These are phyloP conservation scores for Drosophila rellima DNA, from an alignment of 2,888 invertebrate species.

Conservation along the genomic window DNA sequence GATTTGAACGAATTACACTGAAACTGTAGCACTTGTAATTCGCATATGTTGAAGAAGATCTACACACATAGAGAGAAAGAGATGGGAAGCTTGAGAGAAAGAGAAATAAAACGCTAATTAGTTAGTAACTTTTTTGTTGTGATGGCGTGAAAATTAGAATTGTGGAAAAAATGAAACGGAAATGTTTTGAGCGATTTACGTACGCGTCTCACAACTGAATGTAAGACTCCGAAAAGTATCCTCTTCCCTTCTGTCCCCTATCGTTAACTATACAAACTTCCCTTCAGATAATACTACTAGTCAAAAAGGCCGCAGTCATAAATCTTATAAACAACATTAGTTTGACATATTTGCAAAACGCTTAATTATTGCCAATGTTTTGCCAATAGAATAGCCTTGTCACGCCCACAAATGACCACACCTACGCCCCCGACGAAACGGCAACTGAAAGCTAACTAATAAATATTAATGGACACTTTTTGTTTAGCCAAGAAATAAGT, in stretches of 20 bases:
- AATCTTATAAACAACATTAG: constrained; percentile 54
- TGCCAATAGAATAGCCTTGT: constrained; percentile 45
- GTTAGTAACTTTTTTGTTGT: constrained; percentile 49
- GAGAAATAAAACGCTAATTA: constrained; percentile 58
- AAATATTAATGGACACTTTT: constrained; percentile 69
- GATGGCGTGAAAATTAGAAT: constrained; percentile 56
- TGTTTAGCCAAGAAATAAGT: constrained; percentile 42
- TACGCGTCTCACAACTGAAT: constrained; percentile 42
- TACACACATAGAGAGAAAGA: background rate
- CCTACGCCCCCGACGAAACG: constrained; percentile 7
- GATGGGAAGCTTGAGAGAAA: background rate
- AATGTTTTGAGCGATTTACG: constrained; percentile 56
- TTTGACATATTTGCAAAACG: constrained; percentile 58
- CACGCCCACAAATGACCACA: constrained; percentile 28
- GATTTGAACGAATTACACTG: constrained; percentile 18
- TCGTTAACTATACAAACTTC: background rate
- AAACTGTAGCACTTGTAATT: constrained; percentile 30
- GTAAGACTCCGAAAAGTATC: constrained; percentile 33
- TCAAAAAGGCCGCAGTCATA: constrained; percentile 40
- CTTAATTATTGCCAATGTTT: constrained; percentile 65
- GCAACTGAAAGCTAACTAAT: constrained; percentile 50
- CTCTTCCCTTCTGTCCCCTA: background rate
- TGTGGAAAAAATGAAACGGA: constrained; percentile 36
- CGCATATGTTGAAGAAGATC: constrained; percentile 20
- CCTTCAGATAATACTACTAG: background rate